Conservation (phyloP, 2,797 vertebrate genomes). For the Ctenochaetus hawaiiensis region DNA sequence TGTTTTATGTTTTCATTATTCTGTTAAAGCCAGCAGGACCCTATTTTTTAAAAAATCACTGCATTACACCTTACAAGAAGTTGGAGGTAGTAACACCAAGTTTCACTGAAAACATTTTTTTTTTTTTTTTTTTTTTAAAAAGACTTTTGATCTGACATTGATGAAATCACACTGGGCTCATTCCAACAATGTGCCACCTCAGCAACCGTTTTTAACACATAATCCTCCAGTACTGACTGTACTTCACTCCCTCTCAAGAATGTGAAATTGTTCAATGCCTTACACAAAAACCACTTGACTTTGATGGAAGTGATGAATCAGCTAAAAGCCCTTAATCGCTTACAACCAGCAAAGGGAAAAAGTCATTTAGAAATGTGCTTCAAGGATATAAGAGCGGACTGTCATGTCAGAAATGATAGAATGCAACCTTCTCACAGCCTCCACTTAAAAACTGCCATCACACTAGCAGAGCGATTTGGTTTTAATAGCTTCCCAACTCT, state of each 20-base stretch:
- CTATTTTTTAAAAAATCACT: background rate
- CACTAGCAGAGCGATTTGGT: constrained; percentile 33
- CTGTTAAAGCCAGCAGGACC: constrained; percentile 34
- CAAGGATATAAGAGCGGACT: constrained; percentile 17
- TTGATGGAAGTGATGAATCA: constrained; percentile 62
- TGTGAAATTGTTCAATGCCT: constrained; percentile 66
- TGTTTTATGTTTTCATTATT: constrained; percentile 52
- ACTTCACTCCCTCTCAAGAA: constrained; percentile 33
- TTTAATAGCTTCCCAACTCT: constrained; percentile 32
- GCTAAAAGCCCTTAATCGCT: constrained; percentile 54
- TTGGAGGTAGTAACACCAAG: constrained; percentile 25
- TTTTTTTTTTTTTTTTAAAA: constrained; percentile 5
- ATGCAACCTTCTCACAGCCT: constrained; percentile 41
- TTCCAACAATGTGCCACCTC: constrained; percentile 41
- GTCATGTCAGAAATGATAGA: constrained; percentile 45
- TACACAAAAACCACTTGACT: constrained; percentile 28
- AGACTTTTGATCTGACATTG: constrained; percentile 39
- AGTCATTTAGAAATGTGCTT: constrained; percentile 53
- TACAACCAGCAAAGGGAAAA: constrained; percentile 46
- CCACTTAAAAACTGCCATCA: constrained; percentile 53
- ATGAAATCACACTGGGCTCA: constrained; percentile 44
- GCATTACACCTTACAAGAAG: background rate
- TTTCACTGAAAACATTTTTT: constrained; percentile 19
- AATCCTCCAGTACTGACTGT: constrained; percentile 26
- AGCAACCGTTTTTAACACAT: constrained; percentile 57